Evolutionary conservation across 2,113 vertebrate genomes (phyloP).

Genomic region (Entomyzon cyanotis): DNA sequence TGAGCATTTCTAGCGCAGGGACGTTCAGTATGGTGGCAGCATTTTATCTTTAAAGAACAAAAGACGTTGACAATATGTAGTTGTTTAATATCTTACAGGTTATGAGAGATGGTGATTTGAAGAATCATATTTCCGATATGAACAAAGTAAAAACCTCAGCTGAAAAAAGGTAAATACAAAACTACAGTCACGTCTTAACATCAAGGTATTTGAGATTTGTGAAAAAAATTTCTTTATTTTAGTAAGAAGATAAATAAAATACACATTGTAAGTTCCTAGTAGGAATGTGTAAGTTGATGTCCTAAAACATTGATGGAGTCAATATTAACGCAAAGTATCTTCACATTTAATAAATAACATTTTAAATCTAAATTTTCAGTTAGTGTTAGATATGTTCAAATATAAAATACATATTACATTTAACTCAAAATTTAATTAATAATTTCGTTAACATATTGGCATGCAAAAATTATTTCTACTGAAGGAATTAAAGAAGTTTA

Average conservation of each 20-base stretch:
- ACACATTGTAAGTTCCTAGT: fast-evolving
- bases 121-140: slow-evolving; percentile 78
- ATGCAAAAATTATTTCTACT: neutral
- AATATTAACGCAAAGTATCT: neutral
- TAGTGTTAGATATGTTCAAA: neutral
- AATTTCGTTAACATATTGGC: neutral
- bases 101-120: slow-evolving; percentile 80
- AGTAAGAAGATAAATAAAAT: neutral
- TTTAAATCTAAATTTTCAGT: neutral
- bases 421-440: neutral
- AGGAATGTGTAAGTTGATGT: neutral
- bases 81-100: slow-evolving; percentile 67
- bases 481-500: neutral
- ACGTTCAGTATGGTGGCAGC: neutral
- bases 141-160: slow-evolving; percentile 89
- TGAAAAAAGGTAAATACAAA: slow-evolving; percentile 87
- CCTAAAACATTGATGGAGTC: neutral
- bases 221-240: neutral
- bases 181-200: neutral
- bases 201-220: neutral
- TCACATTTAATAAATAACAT: neutral
- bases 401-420: neutral
- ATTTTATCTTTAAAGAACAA: neutral
- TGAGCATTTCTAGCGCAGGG: neutral
- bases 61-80: neutral